A percentile compares a stretch with the other conserved stretches of the same genome.
Evolutionary conservation across 1,140 invertebrate species (phyloP).

Genomic region (Teleopsis dalmanni): DNA sequence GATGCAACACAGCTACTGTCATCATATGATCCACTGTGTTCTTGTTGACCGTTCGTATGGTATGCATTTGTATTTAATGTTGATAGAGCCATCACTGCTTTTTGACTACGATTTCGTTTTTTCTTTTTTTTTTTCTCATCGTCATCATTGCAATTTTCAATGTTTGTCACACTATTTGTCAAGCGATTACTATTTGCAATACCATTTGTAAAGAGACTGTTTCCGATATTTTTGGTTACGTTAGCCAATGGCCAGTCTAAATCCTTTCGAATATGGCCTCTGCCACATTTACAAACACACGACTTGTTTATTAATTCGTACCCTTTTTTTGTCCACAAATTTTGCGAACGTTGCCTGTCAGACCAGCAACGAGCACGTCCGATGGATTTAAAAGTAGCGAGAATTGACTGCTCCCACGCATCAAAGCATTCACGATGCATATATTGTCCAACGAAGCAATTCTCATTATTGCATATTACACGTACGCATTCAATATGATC

Average conservation of each 20-base stretch:
- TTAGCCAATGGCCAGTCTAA: constrained; percentile 69
- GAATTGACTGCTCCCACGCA: constrained; percentile 79
- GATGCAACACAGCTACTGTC: background rate
- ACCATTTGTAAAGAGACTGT: constrained; percentile 13
- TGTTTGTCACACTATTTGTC: constrained; percentile 16
- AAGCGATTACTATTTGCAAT: constrained; percentile 6
- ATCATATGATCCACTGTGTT: constrained; percentile 10
- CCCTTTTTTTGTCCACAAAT: constrained; percentile 95
- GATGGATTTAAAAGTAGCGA: constrained; percentile 81
- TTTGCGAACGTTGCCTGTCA: constrained; percentile 85
- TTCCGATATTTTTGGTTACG: constrained; percentile 34
- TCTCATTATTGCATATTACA: constrained; percentile 92
- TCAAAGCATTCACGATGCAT: constrained; percentile 97
- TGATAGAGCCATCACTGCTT: constrained; percentile 49
- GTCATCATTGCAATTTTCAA: constrained; percentile 26
- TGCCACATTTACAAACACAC: constrained; percentile 77
- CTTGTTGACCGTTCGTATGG: constrained; percentile 9
- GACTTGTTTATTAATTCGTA: constrained; percentile 90
- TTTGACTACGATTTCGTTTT: constrained; percentile 53
- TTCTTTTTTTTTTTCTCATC: constrained; percentile 62
- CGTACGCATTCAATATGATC: constrained; percentile 73
- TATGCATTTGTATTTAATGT: constrained; percentile 26
- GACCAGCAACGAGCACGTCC: constrained; percentile 88
- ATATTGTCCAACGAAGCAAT: constrained; percentile 74
- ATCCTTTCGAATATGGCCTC: constrained; percentile 90